Conservation (phyloP, 2,797 vertebrate species). For the Garrulus glandarius region DNA sequence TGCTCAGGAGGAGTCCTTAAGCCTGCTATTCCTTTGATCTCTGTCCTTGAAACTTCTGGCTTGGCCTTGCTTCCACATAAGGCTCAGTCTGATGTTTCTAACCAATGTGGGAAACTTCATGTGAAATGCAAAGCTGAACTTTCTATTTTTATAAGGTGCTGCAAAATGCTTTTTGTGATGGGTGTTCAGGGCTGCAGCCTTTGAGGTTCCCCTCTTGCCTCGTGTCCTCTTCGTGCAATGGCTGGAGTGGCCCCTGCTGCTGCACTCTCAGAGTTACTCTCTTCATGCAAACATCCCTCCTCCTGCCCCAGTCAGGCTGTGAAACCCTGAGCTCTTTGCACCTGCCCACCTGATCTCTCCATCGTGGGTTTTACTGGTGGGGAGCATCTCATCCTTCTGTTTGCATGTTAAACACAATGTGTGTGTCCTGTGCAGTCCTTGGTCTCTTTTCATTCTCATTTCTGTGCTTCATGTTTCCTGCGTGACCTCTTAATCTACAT, state of each 20-base stretch:
- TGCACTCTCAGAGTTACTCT: not conserved
- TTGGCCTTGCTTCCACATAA: not conserved
- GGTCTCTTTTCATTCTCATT: not conserved
- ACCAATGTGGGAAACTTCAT: not conserved
- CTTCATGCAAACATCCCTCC: not conserved
- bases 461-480: not conserved
- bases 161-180: not conserved
- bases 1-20: not conserved
- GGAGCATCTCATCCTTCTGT: not conserved
- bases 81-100: not conserved
- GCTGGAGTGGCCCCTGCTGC: not conserved
- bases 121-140: fast-evolving
- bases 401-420: not conserved
- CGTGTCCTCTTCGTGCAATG: fast-evolving
- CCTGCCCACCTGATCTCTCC: not conserved
- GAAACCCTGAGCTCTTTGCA: not conserved
- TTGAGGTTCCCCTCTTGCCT: not conserved
- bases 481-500: not conserved
- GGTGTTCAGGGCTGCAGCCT: not conserved
- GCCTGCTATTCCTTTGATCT: not conserved
- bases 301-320: not conserved
- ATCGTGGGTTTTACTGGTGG: fast-evolving
- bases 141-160: not conserved
- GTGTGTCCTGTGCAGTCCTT: not conserved
- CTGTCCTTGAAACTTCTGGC: not conserved